Base-by-base conservation (phyloP, 2,888 invertebrate genomes). In the Dinocampus coccinellae region DNA sequence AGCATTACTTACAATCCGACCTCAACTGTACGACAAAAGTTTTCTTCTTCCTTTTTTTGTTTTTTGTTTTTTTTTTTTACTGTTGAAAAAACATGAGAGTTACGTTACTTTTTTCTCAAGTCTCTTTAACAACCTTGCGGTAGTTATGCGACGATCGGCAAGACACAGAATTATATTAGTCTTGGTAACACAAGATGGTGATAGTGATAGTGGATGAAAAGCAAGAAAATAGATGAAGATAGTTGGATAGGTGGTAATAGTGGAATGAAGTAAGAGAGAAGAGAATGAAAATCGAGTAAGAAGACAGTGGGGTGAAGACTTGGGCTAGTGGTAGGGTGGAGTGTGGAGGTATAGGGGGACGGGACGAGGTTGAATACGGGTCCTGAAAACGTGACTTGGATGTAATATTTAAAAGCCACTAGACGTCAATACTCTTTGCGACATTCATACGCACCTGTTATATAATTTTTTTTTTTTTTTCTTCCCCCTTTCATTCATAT, bases 361-460 rank as follows among this genome's bases (percentile, higher is more conserved):
- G n/a, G n/a, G n/a, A n/a, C n/a, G n/a, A n/a, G n/a, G 73, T 70
- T 72, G 70, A 70, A 73, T 74, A 71, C 73, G 74, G 84, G 80
- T 82, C 82, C 81, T 79, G 79, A 73, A n/a, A 82, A 86, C 87
- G 86, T 87, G 87, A 87, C 87, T 86, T 81, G 87, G 83, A 81
- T 87, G 83, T 83, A 86, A 85, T 87, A 85, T 86, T 85, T 85
- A 84, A 85, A 84, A 85, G 82, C 81, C 77, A 73, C 79, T 75
- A 81, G 80, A 83, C 85, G 85, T 85, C 85, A 85, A 85, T 85
- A 85, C 85, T 85, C 82, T 75, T 72, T 70, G 80, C 79, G 79
- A 80, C 78, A 75, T 75, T 73, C 76, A 79, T 73, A 78, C 80
- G 79, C 76, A 61, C 39, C 53, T 67, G 64, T 57, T 63, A 68